Evolutionary conservation across 2,888 invertebrate species (phyloP), one percentile per base, ranked within the genome.

Genomic region (Parthenolecanium corni): DNA sequence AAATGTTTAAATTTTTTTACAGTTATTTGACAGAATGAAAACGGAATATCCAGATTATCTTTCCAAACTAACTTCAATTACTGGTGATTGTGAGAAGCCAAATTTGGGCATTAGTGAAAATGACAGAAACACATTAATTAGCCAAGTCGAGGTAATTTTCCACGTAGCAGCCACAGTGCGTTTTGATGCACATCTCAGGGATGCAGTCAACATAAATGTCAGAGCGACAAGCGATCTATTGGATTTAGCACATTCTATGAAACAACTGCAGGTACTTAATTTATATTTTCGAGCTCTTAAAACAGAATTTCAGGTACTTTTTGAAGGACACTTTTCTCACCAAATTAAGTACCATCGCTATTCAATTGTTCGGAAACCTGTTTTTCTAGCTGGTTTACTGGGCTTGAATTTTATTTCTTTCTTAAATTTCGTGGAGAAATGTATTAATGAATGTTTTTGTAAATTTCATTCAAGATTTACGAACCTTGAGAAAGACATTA

Each of bases 121-220:
- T 5, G 83, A 85, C 70, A 79, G 83, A 67, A 77, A 80, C 68
- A 77, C 76, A 64, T 73, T 85, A 1, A 76, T 76, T 1, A 62
- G 52, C 16, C 62, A 65, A 25, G 64, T 66, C 46, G 74, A 77
- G 57, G 75, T 84, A 64, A 80, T 87, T n/a, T 85, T 95, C 73
- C 92, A 95, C 71, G 85, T 86, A 11, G 94, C 94, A 0, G 95
- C 94, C 1, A 94, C 93, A 0, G 89, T 94, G 3, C 82, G 84
- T 69, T 92, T 92, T 69, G 88, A 90, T 72, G 91, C 91, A 71
- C 83, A 83, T 47, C 75, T 92, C 0, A 80, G 83, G 71, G 74
- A 82, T 3, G 87, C 91, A 0, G 79, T 89, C 25, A 79, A 80
- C 46, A 86, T 87, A 70, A 91, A 91, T 72, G 84, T 91, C 2